A percentile compares a stretch with the other conserved stretches of the same genome.
phyloP scores from a whole-genome alignment of 2,797 vertebrate species.

The Nannoperca obscura region DNA sequence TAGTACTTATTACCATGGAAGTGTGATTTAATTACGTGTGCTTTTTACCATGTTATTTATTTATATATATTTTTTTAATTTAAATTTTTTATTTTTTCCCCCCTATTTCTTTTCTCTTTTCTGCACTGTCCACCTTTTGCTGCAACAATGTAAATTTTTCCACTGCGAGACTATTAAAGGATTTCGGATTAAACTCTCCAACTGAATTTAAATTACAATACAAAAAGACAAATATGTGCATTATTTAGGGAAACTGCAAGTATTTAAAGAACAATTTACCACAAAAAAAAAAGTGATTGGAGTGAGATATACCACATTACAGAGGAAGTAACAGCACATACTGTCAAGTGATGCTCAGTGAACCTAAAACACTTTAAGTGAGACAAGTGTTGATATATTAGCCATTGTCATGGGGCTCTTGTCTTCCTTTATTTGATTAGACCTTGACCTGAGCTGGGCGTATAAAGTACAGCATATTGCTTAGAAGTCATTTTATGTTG shows the following conservation, averaged over 20 bases:
- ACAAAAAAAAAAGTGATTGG: not conserved
- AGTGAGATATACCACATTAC: not conserved
- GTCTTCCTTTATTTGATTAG: constrained; percentile 45
- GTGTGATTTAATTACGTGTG: too few relatives aligned
- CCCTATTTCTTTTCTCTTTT: too few relatives aligned
- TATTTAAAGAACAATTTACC: not conserved
- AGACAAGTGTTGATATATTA: constrained; percentile 28
- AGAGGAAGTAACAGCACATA: constrained; percentile 3
- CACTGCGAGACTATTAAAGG: too few relatives aligned
- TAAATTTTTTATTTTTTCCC: too few relatives aligned
- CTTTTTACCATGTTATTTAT: too few relatives aligned
- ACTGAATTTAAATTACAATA: not conserved
- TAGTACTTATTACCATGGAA: too few relatives aligned
- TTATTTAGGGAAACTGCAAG: not conserved
- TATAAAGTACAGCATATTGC: constrained; percentile 11
- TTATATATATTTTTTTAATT: too few relatives aligned
- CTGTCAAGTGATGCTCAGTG: not conserved
- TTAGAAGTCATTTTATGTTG: constrained; percentile 36
- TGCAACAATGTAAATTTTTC: too few relatives aligned
- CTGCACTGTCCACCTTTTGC: too few relatives aligned
- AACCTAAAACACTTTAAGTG: not conserved
- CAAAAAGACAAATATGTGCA: not conserved
- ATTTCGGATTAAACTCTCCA: too few relatives aligned
- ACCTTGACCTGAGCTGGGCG: constrained; percentile 40
- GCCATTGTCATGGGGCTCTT: constrained; percentile 25